Evolutionary conservation across 2,797 vertebrate species (phyloP), one percentile per base, ranked within the genome.

Genomic region (Ataeniobius toweri): DNA sequence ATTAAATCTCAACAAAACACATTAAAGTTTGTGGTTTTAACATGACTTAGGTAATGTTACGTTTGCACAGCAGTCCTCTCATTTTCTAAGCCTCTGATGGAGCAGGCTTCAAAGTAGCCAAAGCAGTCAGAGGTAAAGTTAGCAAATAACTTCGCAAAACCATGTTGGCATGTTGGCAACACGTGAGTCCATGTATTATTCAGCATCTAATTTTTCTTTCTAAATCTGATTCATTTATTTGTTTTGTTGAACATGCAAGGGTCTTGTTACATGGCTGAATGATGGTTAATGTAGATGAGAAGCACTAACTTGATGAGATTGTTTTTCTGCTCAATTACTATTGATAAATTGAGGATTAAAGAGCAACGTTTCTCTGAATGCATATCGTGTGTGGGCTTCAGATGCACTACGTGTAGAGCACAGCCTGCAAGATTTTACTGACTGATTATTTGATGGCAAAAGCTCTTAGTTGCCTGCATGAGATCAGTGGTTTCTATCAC

Each of bases 381-480:
- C 48, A 55, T 82, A 80, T 61, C 76, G 65, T 72, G 59, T 85
- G 83, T 12, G 53, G 65, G 73, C 55, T 78, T 73, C 68, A 75
- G 75, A 58, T 84, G 67, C 46, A 50, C 73, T 85, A 67, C 78
- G 70, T 48, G 75, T 31, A 44, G 75, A 9, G 3, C 44, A 51
- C 63, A 70, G 74, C 59, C 56, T 71, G 79, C 77, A 80, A 85
- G 77, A 74, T 83, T 88, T 72, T 76, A 61, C 71, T 71, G 63
- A 86, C 80, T 65, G 81, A 83, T 86, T 89, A 91, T 91, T 91
- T 90, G 80, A 48, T 80, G 76, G 75, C 39, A 82, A 87, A 86
- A 90, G 86, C 83, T 86, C 81, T 86, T 79, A 84, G 91, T 85
- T 85, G 89, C 80, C 80, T 84, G 82, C 84, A 79, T 75, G 84